phyloP scores from a whole-genome alignment of 2,888 invertebrate genomes.

The Cenopis cana region DNA sequence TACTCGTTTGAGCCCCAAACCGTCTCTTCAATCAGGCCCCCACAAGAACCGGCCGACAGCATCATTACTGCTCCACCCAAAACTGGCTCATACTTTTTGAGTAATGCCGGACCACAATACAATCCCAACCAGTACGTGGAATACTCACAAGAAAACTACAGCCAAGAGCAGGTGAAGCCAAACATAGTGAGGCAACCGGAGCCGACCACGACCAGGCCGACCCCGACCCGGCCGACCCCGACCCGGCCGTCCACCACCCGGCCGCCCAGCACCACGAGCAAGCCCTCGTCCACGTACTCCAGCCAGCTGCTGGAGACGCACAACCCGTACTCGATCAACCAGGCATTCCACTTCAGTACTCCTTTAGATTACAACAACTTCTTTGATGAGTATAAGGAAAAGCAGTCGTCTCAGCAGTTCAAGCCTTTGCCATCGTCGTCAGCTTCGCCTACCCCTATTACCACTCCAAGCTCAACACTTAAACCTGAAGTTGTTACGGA shows the following conservation, averaged over 20 bases:
- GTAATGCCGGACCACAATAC: slow-evolving; percentile 62
- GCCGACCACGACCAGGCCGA: slow-evolving; percentile 61
- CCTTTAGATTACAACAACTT: slow-evolving; percentile 77
- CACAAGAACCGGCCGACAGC: slow-evolving; percentile 56
- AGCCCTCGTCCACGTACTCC: slow-evolving; percentile 69
- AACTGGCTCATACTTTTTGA: slow-evolving; percentile 67
- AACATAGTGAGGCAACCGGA: slow-evolving; percentile 48
- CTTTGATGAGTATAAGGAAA: slow-evolving; percentile 73
- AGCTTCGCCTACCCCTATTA: slow-evolving; percentile 52
- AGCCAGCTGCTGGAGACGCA: slow-evolving; percentile 77
- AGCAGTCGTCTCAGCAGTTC: slow-evolving; percentile 59
- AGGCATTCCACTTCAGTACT: slow-evolving; percentile 80
- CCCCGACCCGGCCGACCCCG: slow-evolving; percentile 63
- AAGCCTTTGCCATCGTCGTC: slow-evolving; percentile 51
- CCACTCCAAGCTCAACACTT: slow-evolving; percentile 52
- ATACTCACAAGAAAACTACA: slow-evolving; percentile 57
- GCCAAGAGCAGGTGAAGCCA: slow-evolving; percentile 53
- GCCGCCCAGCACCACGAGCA: slow-evolving; percentile 63
- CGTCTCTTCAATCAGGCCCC: slow-evolving; percentile 66
- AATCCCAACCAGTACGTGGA: slow-evolving; percentile 60
- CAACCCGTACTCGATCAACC: slow-evolving; percentile 81
- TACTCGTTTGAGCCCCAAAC: slow-evolving; percentile 78
- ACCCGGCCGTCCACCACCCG: slow-evolving; percentile 70
- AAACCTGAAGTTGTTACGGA: slow-evolving; percentile 62
- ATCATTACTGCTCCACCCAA: slow-evolving; percentile 58